A percentile compares a stretch with the other conserved stretches of the same genome.
phyloP scores from a whole-genome alignment of 2,797 vertebrate genomes.

The Gymnocypris eckloni region DNA sequence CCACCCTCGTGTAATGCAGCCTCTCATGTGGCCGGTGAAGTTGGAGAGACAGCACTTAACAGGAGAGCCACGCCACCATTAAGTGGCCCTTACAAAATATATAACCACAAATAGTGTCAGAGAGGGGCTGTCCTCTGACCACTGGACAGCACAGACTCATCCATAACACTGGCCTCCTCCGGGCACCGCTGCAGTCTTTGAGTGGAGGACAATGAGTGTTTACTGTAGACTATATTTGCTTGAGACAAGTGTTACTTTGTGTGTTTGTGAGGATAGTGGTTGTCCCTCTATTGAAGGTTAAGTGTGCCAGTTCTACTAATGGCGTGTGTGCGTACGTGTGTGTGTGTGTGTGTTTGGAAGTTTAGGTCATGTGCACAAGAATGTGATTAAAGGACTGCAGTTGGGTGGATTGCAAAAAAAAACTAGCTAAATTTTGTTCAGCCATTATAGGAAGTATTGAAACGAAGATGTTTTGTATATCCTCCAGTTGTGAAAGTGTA shows the following conservation, averaged over 20 bases:
- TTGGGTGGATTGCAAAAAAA: too few species aligned
- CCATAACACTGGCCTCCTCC: slow-evolving; percentile 67
- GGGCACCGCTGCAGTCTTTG: slow-evolving; percentile 64
- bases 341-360: too few species aligned
- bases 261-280: not conserved
- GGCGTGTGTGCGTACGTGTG: too few species aligned
- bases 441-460: too few species aligned
- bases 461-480: too few species aligned
- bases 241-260: not conserved
- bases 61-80: slow-evolving; percentile 86
- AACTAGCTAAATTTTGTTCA: too few species aligned
- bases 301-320: not conserved
- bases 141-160: slow-evolving; percentile 65
- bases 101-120: slow-evolving; percentile 81
- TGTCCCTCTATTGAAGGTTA: not conserved
- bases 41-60: slow-evolving; percentile 89
- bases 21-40: slow-evolving; percentile 82
- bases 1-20: slow-evolving; percentile 87
- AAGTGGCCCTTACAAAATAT: slow-evolving; percentile 85
- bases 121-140: slow-evolving; percentile 69
- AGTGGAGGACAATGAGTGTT: slow-evolving; percentile 1
- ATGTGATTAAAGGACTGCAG: too few species aligned
- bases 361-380: too few species aligned
- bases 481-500: too few species aligned
- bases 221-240: slow-evolving; percentile 1